Percentiles rank a stretch among this genome's conserved stretches.
Evolutionary conservation across 1,140 invertebrate genomes (phyloP).

Genomic region (Chionoecetes opilio): DNA sequence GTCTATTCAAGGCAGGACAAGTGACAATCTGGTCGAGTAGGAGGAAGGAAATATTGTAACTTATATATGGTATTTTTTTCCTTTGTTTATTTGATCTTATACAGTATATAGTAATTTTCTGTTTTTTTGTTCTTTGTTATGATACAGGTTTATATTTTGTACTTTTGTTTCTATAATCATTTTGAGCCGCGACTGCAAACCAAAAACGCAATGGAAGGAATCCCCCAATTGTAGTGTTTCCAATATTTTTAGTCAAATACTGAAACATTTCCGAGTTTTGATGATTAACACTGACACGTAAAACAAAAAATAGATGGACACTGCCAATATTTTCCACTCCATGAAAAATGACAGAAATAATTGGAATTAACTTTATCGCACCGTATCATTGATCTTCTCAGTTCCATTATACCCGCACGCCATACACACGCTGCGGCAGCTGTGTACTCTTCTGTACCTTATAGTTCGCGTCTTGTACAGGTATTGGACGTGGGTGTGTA

Average conservation of each 20-base stretch:
- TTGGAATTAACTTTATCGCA: conserved; percentile 30
- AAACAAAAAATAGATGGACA: neutral
- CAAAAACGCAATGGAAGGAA: neutral
- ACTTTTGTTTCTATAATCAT: too few relatives aligned
- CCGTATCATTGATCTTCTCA: neutral
- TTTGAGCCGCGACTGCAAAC: neutral
- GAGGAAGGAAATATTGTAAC: neutral
- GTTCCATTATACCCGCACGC: too few relatives aligned
- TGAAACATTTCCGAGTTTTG: neutral
- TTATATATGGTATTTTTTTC: too few relatives aligned
- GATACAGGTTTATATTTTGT: too few relatives aligned
- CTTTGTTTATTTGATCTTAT: too few relatives aligned
- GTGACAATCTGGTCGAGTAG: neutral
- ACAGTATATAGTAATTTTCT: too few relatives aligned
- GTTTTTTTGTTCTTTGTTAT: too few relatives aligned
- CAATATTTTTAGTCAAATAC: conserved; percentile 11
- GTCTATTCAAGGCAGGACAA: neutral
- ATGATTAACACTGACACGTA: neutral
- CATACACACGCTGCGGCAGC: neutral
- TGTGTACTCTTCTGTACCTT: neutral
- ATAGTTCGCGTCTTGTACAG: neutral
- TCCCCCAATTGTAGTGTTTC: neutral
- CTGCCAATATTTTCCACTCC: conserved; percentile 28
- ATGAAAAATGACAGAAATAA: conserved; percentile 21
- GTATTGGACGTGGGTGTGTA: neutral